A percentile compares a stretch with the other conserved stretches of the same genome.
These are phyloP conservation scores for Neotoma lepida DNA, from an alignment of 2,113 vertebrate species.

Conservation along the genomic window DNA sequence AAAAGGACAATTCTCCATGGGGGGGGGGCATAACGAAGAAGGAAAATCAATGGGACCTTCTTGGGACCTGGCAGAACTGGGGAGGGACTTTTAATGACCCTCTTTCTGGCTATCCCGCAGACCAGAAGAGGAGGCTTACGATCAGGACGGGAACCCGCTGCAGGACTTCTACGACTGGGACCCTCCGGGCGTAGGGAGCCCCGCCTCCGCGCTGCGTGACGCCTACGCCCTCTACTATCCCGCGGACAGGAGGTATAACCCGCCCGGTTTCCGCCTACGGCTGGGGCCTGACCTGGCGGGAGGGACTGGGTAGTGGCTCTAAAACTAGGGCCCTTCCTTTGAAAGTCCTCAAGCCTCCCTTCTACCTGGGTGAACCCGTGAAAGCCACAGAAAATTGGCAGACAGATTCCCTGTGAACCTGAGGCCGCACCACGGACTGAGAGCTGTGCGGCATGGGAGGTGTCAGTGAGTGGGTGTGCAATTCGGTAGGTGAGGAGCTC, in stretches of 20 bases:
- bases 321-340: not conserved
- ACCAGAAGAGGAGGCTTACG: constrained; percentile 92
- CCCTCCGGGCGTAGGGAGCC: constrained; percentile 88
- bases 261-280: not conserved
- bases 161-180: constrained; percentile 91
- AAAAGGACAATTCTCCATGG: not conserved
- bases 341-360: not conserved
- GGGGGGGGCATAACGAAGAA: not conserved
- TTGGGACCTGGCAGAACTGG: not conserved
- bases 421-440: not conserved
- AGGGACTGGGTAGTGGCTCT: not conserved
- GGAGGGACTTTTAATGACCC: constrained; percentile 51
- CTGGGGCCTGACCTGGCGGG: not conserved
- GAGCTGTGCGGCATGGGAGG: not conserved
- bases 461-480: not conserved
- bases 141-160: constrained; percentile 91
- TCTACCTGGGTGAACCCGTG: not conserved
- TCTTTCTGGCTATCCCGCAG: constrained; percentile 82
- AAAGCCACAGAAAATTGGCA: not conserved
- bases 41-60: not conserved
- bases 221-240: constrained; percentile 90
- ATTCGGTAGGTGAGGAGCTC: too few relatives aligned
- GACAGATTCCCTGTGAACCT: not conserved
- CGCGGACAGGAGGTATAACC: constrained; percentile 91
- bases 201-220: constrained; percentile 88